Evolutionary conservation across 2,797 vertebrate species (phyloP).

Genomic region (Luscinia megarhynchos): DNA sequence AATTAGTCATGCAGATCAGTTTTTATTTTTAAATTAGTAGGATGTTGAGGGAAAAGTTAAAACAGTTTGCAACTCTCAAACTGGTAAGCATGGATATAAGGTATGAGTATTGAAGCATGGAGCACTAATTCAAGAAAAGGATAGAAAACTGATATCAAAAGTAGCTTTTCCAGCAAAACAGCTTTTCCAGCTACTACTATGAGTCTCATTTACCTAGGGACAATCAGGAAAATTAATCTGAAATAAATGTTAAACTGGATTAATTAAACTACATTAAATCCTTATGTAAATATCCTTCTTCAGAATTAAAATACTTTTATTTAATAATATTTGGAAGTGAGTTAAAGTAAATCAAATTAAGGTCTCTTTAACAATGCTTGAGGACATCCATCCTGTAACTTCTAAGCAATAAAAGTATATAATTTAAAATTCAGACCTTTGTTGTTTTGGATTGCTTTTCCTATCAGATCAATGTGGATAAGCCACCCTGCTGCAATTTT

Average conservation of each 20-base stretch:
- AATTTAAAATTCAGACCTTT: not conserved
- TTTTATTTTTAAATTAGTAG: not conserved
- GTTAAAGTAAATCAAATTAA: constrained; percentile 25
- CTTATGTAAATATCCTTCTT: not conserved
- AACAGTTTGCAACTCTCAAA: not conserved
- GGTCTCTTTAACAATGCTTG: not conserved
- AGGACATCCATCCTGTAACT: not conserved
- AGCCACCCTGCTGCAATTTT: not conserved
- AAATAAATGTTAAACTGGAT: constrained; percentile 14
- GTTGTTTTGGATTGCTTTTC: not conserved
- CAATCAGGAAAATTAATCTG: not conserved
- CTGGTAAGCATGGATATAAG: not conserved
- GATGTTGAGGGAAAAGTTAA: not conserved
- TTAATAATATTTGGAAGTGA: constrained; percentile 21
- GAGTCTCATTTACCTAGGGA: not conserved
- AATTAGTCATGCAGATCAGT: not conserved
- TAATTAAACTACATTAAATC: constrained; percentile 14
- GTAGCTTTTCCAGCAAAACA: not conserved
- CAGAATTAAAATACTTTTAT: constrained; percentile 13
- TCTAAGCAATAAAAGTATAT: not conserved
- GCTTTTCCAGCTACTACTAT: not conserved
- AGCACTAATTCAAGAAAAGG: not conserved
- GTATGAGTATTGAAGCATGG: not conserved
- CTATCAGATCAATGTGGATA: not conserved
- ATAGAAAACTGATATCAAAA: not conserved